A percentile compares a stretch with the other conserved stretches of the same genome.
These are phyloP conservation scores for Cepaea nemoralis DNA, from an alignment of 1,140 invertebrate species.

Conservation along the genomic window DNA sequence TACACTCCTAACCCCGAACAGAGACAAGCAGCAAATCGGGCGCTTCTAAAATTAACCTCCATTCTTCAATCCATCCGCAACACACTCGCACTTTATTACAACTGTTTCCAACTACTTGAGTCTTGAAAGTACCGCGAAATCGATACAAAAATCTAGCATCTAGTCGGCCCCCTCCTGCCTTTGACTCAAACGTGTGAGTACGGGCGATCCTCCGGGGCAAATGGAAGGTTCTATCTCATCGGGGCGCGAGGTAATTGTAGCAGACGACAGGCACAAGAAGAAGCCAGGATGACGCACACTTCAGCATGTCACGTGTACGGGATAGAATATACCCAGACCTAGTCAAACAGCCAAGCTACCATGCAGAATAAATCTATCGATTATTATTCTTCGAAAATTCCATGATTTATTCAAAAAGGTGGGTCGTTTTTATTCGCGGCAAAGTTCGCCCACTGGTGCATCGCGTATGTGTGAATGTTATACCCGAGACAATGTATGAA, in stretches of 20 bases:
- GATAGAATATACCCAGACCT: not conserved
- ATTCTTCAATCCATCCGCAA: too few relatives aligned
- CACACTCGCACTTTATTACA: too few relatives aligned
- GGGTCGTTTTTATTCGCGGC: too few relatives aligned
- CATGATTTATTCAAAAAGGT: constrained; percentile 1
- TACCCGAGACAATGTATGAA: too few relatives aligned
- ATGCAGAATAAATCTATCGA: constrained; percentile 10
- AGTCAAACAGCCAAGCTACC: not conserved
- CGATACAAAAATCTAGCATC: not conserved
- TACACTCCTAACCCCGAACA: too few relatives aligned
- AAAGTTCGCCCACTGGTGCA: too few relatives aligned
- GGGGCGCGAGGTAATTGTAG: not conserved
- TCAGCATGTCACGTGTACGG: not conserved
- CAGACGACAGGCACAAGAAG: constrained; percentile 9
- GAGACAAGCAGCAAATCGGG: too few relatives aligned
- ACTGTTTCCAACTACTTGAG: not conserved
- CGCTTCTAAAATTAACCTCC: too few relatives aligned
- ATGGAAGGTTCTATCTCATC: not conserved
- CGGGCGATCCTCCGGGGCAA: not conserved
- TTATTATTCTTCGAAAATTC: not conserved
- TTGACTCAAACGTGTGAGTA: not conserved
- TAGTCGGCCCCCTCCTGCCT: not conserved
- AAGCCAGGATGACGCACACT: constrained; percentile 6
- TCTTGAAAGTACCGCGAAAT: not conserved
- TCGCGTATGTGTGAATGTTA: too few relatives aligned